Evolutionary conservation across 2,113 vertebrate genomes (phyloP).

Genomic region (Syngnathus floridae): DNA sequence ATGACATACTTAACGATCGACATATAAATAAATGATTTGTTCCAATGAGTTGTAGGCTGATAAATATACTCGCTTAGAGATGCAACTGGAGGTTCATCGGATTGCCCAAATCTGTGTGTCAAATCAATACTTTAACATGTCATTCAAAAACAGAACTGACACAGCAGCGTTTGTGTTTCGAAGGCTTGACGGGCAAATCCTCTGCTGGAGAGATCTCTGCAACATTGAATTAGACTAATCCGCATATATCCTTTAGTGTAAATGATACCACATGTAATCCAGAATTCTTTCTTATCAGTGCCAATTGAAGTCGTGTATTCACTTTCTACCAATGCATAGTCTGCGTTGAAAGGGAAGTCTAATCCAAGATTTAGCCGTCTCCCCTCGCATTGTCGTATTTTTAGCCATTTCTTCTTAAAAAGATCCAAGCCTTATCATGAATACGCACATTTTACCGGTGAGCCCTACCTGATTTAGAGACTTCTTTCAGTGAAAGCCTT

Average conservation of each 20-base stretch:
- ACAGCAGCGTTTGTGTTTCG: conserved; percentile 24
- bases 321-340: conserved; percentile 35
- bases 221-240: conserved; percentile 54
- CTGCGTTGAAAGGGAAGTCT: conserved; percentile 23
- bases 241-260: conserved; percentile 38
- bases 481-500: conserved; percentile 4
- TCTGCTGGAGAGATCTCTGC: conserved; percentile 37
- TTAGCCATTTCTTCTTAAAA: conserved; percentile 12
- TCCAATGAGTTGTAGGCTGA: conserved; percentile 5
- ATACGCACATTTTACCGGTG: conserved; percentile 21
- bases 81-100: conserved; percentile 2
- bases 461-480: conserved; percentile 21
- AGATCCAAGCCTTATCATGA: conserved; percentile 11
- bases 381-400: conserved; percentile 18
- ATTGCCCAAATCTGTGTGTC: conserved; percentile 9
- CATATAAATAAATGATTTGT: not conserved
- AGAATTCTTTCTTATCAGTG: conserved; percentile 37
- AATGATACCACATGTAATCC: conserved; percentile 51
- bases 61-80: conserved; percentile 9
- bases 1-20: not conserved
- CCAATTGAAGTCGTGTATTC: conserved; percentile 35
- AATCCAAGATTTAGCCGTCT: conserved; percentile 24
- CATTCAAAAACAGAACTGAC: conserved; percentile 23
- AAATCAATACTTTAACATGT: conserved; percentile 18
- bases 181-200: conserved; percentile 51